These are phyloP conservation scores for Hoplostethus mediterraneus DNA, from an alignment of 2,797 vertebrate genomes.

Conservation along the genomic window DNA sequence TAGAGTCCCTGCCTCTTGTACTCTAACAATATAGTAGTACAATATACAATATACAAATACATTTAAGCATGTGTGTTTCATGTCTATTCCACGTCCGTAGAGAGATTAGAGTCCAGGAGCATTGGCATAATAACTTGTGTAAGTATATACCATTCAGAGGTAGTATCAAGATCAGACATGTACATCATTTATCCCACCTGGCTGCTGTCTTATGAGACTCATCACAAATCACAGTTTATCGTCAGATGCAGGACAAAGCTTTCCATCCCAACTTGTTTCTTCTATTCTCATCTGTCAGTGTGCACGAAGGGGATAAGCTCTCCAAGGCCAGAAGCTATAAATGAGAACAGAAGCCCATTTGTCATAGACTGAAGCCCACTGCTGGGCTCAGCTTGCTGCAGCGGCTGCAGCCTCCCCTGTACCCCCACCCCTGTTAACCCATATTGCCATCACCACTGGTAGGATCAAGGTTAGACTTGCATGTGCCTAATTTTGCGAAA, in stretches of 20 bases:
- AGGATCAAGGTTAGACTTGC: slow-evolving; percentile 59
- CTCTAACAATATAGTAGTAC: too few relatives aligned
- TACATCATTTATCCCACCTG: not conserved
- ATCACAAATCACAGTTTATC: slow-evolving; percentile 16
- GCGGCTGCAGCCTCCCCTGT: slow-evolving; percentile 30
- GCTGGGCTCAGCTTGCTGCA: slow-evolving; percentile 50
- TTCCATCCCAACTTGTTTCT: slow-evolving; percentile 6
- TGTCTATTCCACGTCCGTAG: too few relatives aligned
- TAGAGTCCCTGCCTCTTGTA: too few relatives aligned
- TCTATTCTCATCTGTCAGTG: slow-evolving; percentile 44
- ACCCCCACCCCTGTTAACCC: slow-evolving; percentile 27
- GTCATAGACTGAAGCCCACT: slow-evolving; percentile 54
- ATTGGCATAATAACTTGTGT: too few relatives aligned
- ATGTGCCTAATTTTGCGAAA: slow-evolving; percentile 14
- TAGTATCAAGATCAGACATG: not conserved
- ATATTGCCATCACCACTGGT: not conserved
- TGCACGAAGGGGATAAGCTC: slow-evolving; percentile 39
- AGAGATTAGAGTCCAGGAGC: too few relatives aligned
- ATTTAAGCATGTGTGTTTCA: too few relatives aligned
- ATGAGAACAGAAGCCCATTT: slow-evolving; percentile 58
- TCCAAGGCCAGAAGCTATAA: slow-evolving; percentile 59
- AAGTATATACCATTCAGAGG: not conserved
- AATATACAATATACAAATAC: too few relatives aligned
- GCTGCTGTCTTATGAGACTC: slow-evolving; percentile 4
- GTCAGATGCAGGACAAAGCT: not conserved